A percentile compares a stretch with the other conserved stretches of the same genome.
Evolutionary conservation across 2,797 vertebrate genomes (phyloP).

Genomic region (Podargus strigoides): DNA sequence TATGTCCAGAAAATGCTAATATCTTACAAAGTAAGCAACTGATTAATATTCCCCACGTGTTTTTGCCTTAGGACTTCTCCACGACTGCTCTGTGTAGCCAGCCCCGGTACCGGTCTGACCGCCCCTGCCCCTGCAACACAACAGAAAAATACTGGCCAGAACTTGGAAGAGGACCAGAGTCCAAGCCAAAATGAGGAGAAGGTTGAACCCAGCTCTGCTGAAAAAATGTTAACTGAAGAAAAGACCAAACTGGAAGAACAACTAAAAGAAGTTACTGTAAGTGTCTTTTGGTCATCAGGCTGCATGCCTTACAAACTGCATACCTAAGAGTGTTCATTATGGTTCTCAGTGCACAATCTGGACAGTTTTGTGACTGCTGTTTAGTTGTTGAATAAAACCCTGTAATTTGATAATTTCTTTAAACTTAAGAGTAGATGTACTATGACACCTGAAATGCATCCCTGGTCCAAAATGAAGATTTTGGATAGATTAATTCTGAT

Average conservation of each 20-base stretch:
- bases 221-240: conserved; percentile 81
- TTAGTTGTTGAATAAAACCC: not conserved
- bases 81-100: conserved; percentile 84
- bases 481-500: not conserved
- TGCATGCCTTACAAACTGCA: rapidly evolving
- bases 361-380: not conserved
- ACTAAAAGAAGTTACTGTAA: conserved; percentile 87
- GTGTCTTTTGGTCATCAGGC: not conserved
- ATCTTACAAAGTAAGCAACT: not conserved
- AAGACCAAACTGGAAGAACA: conserved; percentile 89
- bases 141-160: conserved; percentile 80
- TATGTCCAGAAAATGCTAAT: not conserved
- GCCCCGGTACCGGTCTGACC: no score
- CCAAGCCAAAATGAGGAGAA: conserved; percentile 71
- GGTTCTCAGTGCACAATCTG: not conserved
- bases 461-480: not conserved
- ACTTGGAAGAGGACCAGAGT: conserved; percentile 78
- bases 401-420: not conserved
- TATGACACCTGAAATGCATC: not conserved
- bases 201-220: conserved; percentile 69
- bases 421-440: not conserved
- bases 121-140: no score
- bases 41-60: rapidly evolving
- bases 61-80: conserved; percentile 66
- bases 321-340: rapidly evolving